Base-by-base conservation (phyloP, 35 echinoderm and acorn worm genomes). In the Hemicentrotus pulcherrimus region DNA sequence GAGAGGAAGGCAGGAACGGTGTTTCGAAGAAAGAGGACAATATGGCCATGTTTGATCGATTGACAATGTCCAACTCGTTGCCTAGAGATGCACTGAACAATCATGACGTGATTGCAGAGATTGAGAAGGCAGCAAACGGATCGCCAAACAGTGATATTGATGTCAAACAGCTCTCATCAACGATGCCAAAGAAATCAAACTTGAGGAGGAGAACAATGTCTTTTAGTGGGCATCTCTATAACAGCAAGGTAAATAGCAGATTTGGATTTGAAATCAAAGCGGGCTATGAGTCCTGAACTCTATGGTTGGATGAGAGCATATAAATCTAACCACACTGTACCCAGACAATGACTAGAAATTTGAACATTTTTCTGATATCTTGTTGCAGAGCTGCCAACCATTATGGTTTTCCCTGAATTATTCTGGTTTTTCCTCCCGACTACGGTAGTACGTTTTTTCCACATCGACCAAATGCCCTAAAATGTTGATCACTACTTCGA, bases 181-280 rank as follows among this genome's bases (percentile, higher is more conserved):
- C 96, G 19, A 91, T 96, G 94, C 94, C 96, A 32, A 86, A 94
- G 46, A 96, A 94, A 32, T 87, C 86, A 31, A 96, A 96, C 3
- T 86, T 98, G 13, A 94, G 96, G 86, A 95, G 96, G 55, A 96
- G 97, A 50, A 98, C 97, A 2, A 97, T 98, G 96, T 98, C 97
- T 46, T 98, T 98, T 90, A 98, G 97, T 95, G 97, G 97, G 45
- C 97, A 98, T 87, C 46, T 96, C 46, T 97, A 98, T 88, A 98
- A 96, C 52, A 96, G 92, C 65, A 96, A 97, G 46, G 97, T 97
- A 88, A 78, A 55, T 55, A 55, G 50, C 50, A 55, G 50, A 11
- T 55, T 55, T 9, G 10, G 50, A 55, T 55, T 55, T 55, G 10
- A 13, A 55, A 55, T 55, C 11, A 55, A 14, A 55, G 15, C 9